phyloP scores from a whole-genome alignment of 2,888 invertebrate species.

The Rutpela maculata region DNA sequence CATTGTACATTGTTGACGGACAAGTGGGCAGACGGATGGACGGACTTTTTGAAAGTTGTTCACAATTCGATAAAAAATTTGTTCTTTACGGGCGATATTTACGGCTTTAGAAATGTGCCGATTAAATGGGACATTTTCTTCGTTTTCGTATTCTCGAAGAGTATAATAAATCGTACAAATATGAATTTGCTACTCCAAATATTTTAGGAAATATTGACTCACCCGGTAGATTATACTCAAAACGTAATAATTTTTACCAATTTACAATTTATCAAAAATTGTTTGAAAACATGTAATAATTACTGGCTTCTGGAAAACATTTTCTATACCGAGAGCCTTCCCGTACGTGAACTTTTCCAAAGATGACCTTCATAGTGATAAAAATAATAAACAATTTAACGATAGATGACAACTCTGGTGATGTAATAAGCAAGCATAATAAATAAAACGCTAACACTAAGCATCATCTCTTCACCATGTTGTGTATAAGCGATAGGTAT shows the following conservation, averaged over 20 bases:
- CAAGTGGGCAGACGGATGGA: no score
- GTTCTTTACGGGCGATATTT: no score
- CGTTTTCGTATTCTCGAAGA: no score
- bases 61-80: no score
- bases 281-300: not conserved
- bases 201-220: no score
- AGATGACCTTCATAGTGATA: conserved; percentile 28
- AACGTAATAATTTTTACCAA: not conserved
- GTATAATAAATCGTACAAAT: no score
- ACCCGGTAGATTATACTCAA: not conserved
- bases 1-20: no score
- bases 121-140: no score
- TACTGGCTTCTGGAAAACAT: not conserved
- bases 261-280: no score
- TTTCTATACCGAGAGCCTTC: not conserved
- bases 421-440: conserved; percentile 15
- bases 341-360: conserved; percentile 25
- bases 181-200: no score
- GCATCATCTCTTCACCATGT: conserved; percentile 21
- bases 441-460: conserved; percentile 12
- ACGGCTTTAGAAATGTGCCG: no score
- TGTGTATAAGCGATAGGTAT: not conserved
- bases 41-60: no score
- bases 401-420: conserved; percentile 12
- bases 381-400: conserved; percentile 25